Evolutionary conservation across 92 coral and sea anemone species (phyloP), one percentile per base, ranked within the genome.

Genomic region (Palythoa caribaeorum): DNA sequence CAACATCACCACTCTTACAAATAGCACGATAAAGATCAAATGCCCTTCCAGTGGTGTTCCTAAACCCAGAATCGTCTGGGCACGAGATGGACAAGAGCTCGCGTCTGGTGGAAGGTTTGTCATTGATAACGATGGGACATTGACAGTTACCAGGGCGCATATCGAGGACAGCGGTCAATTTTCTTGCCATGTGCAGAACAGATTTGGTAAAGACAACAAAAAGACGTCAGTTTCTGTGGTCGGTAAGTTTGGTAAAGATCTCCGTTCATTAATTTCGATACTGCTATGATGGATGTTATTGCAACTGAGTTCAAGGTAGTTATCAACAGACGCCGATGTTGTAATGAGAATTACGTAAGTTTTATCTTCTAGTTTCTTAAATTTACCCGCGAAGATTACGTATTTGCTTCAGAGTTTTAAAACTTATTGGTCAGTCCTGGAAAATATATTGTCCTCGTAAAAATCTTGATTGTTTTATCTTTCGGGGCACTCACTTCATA

Each of bases 1-100:
- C 60, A 81, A 81, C 76, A 47, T 81, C 86, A 81, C 76, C 66
- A 74, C 86, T 81, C 76, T 81, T 39, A 81, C 86, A 15, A 81
- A 81, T 40, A 81, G 36, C 57, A 81, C 86, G 39, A 53, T 81
- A 19, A 71, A 11, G 59, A 81, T 81, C 62, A 81, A 16, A 21
- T 81, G 86, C 66, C 86, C 86, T n/a, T 59, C 21, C 59, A 81
- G 75, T 35, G 86, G 86, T 66, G 36, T 81, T 36, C 86, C 86
- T 19, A 66, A 81, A 65, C 76, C 86, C 3, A 20, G 44, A 66
- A 51, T 80, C 60, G 44, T 59, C 59, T 80, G 86, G 86, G 47
- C 86, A 40, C 75, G 60, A 10, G 59, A 80, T 28, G 85, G 85
- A 20, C 13, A 47, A 16, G 86, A 65, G 13, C 21, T 80, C 57